These are phyloP conservation scores for Oscheius sp. DNA, from an alignment of 2,888 invertebrate species.

Conservation along the genomic window DNA sequence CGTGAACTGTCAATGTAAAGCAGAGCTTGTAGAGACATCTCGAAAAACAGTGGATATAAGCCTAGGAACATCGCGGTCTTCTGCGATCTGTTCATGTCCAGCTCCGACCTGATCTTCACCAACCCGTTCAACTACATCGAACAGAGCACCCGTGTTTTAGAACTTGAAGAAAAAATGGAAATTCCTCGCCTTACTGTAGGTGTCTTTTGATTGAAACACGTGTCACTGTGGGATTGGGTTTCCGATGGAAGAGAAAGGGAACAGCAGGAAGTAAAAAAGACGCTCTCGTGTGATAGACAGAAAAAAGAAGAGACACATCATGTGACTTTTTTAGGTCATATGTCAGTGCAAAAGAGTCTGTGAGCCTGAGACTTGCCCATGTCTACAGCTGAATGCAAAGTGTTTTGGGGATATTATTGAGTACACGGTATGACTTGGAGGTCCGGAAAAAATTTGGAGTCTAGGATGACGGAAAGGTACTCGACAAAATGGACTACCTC, in stretches of 20 bases:
- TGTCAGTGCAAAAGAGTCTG: conserved; percentile 3
- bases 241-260: no score
- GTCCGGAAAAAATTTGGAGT: not conserved
- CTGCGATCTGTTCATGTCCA: conserved; percentile 4
- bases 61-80: not conserved
- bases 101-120: conserved; percentile 8
- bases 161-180: not conserved
- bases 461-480: conserved; percentile 5
- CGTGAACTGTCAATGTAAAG: not conserved
- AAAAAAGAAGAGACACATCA: no score
- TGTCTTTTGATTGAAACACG: not conserved
- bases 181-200: not conserved
- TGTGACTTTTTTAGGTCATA: not conserved
- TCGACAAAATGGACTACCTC: not conserved
- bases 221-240: no score
- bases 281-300: no score
- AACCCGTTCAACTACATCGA: conserved; percentile 6
- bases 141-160: not conserved
- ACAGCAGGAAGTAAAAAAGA: no score
- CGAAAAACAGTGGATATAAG: not conserved
- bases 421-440: not conserved
- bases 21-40: not conserved
- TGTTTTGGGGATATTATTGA: not conserved
- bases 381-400: not conserved
- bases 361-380: conserved; percentile 10